Evolutionary conservation across 2,888 invertebrate species (phyloP).

Genomic region (Cartodere bifasciata): DNA sequence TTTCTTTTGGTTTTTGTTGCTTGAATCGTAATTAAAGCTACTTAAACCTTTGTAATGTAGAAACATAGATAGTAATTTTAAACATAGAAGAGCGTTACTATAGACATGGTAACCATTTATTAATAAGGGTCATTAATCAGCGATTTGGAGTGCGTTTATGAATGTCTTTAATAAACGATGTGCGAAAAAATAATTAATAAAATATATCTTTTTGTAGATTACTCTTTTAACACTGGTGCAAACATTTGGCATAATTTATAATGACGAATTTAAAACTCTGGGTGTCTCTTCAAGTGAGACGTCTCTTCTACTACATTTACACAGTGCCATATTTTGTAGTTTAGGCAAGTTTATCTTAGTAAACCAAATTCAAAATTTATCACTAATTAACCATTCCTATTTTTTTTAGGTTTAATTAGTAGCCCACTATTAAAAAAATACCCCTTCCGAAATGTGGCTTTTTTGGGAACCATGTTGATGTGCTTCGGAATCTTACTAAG

Average conservation of each 20-base stretch:
- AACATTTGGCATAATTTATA: conserved; percentile 35
- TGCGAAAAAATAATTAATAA: not conserved
- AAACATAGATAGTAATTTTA: too few species aligned
- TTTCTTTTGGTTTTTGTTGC: too few species aligned
- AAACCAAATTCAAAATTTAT: not conserved
- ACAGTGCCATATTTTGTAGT: conserved; percentile 32
- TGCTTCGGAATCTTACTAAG: conserved; percentile 33
- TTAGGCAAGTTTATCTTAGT: conserved; percentile 26
- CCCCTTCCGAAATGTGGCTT: conserved; percentile 32
- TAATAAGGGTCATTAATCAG: too few species aligned
- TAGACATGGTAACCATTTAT: too few species aligned
- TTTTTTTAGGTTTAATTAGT: conserved; percentile 31
- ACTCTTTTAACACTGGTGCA: conserved; percentile 31
- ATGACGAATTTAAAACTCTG: conserved; percentile 28
- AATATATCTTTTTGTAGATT: conserved; percentile 24
- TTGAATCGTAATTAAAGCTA: too few species aligned
- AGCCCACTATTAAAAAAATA: conserved; percentile 35
- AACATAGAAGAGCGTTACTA: too few species aligned
- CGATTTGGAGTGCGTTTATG: too few species aligned
- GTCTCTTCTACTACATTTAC: conserved; percentile 34
- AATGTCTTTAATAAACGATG: too few species aligned
- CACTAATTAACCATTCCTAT: too few species aligned
- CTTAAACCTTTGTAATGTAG: too few species aligned
- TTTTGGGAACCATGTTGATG: conserved; percentile 31
- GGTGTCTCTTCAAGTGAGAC: conserved; percentile 32